phyloP scores from a whole-genome alignment of 2,888 invertebrate species.

The Brachyptera putata region DNA sequence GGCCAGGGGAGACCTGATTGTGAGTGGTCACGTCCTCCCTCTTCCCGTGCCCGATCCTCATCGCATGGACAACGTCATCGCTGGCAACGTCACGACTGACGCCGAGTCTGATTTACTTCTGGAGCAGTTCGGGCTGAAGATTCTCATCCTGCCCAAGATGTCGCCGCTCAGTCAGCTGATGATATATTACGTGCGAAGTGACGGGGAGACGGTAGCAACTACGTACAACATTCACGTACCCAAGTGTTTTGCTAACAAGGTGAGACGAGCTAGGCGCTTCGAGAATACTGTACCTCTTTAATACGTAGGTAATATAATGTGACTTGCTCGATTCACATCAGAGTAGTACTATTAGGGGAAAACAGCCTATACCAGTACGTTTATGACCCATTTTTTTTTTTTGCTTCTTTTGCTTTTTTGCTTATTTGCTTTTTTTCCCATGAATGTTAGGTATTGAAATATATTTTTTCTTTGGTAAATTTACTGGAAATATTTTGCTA shows the following conservation, averaged over 20 bases:
- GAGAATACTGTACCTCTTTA: too few relatives aligned
- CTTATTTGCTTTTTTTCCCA: too few relatives aligned
- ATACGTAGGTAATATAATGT: too few relatives aligned
- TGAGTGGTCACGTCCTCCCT: constrained; percentile 41
- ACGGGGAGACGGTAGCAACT: constrained; percentile 55
- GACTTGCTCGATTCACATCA: too few relatives aligned
- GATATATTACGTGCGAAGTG: constrained; percentile 53
- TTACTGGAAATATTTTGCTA: too few relatives aligned
- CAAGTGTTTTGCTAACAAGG: constrained; percentile 57
- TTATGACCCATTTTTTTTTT: too few relatives aligned
- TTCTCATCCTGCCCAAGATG: constrained; percentile 50
- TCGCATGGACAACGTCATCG: not conserved
- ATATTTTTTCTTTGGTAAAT: too few relatives aligned
- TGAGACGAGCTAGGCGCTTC: too few relatives aligned
- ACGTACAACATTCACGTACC: constrained; percentile 52
- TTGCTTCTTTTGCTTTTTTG: too few relatives aligned
- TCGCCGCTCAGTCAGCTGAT: constrained; percentile 52
- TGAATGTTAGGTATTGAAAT: too few relatives aligned
- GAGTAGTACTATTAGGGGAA: too few relatives aligned
- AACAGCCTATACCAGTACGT: too few relatives aligned
- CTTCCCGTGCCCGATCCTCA: not conserved
- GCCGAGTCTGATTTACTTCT: not conserved
- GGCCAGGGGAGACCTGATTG: constrained; percentile 41
- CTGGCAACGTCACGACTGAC: not conserved
- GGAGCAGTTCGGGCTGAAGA: constrained; percentile 27